Base-by-base conservation (phyloP, 2,888 invertebrate genomes). In the Melitaea athalia region DNA sequence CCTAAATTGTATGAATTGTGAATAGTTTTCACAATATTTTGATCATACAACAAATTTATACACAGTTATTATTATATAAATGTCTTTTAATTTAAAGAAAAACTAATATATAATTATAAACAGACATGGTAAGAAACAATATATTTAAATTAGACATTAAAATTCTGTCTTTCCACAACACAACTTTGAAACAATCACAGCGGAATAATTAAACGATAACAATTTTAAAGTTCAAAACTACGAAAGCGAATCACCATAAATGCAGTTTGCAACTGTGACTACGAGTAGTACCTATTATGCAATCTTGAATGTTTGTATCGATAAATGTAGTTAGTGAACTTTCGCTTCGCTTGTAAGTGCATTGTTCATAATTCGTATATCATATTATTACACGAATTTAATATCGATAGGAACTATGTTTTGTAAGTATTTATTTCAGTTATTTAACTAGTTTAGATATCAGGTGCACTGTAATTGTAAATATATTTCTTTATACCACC, bases 281-380 rank as follows among this genome's bases (percentile, higher is more conserved):
- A 63, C 63, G n/a, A n/a, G n/a, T n/a, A n/a, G n/a, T n/a, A n/a
- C n/a, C n/a, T 15, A 60, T 52, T 60, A 53, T 59, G 55, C 50
- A 69, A 67, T 69, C 69, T 69, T 69, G 63, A 52, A 63, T 50
- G 55, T 59, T 60, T 55, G 63, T 49, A 52, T 50, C 64, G 49
- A 69, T 60, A 60, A 69, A 69, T 67, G 67, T 69, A 63, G 69
- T 69, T 69, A 69, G 59, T 42, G 49, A 65, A 59, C 52, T 43
- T 42, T 52, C 49, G 52, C 50, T 31, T 50, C 38, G 49, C 59
- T 42, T 57, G 57, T 42, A 15, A 42, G 12, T 38, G 7, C 14
- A 38, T 38, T 8, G 38, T 38, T 57, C 38, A 57, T 31, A n/a
- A 38, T 57, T 57, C 42, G 10, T 55, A 55, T 55, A n/a, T 33